A percentile compares a stretch with the other conserved stretches of the same genome.
phyloP scores from a whole-genome alignment of 2,888 invertebrate genomes.

The Yponomeuta cagnagella region DNA sequence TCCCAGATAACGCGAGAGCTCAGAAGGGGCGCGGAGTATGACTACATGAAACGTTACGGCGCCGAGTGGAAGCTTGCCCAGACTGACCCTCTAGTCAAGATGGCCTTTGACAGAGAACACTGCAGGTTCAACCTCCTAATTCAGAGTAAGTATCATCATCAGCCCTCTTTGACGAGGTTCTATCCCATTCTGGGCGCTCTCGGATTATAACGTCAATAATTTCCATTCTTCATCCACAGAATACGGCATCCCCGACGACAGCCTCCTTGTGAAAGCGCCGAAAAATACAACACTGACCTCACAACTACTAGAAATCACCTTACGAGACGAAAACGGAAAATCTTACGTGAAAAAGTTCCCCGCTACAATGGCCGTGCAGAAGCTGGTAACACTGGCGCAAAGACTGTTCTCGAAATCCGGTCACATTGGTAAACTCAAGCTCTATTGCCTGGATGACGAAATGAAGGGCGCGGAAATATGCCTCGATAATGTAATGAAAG shows the following conservation, averaged over 20 bases:
- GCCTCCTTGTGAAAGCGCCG: conserved; percentile 73
- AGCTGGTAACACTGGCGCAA: conserved; percentile 86
- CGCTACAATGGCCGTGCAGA: conserved; percentile 86
- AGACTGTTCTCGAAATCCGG: conserved; percentile 78
- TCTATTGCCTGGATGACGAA: conserved; percentile 73
- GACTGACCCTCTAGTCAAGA: conserved; percentile 55
- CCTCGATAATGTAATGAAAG: conserved; percentile 88
- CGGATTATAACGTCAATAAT: not conserved
- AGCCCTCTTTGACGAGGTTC: not conserved
- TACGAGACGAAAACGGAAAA: conserved; percentile 72
- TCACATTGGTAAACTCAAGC: conserved; percentile 48
- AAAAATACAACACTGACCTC: conserved; percentile 79
- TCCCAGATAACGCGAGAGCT: conserved; percentile 80
- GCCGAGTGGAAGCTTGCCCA: conserved; percentile 80
- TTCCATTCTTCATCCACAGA: conserved; percentile 65
- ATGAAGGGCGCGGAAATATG: conserved; percentile 81
- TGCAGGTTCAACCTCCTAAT: conserved; percentile 85
- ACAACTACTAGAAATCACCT: conserved; percentile 77
- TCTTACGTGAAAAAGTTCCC: conserved; percentile 83
- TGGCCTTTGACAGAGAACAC: conserved; percentile 80
- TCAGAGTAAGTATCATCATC: conserved; percentile 76
- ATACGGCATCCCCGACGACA: conserved; percentile 89
- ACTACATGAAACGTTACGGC: conserved; percentile 90
- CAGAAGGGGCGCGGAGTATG: conserved; percentile 91
- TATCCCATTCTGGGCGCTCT: not conserved